Evolutionary conservation across 2,888 invertebrate genomes (phyloP), one percentile per base, ranked within the genome.

Genomic region (Pseudanteris insignis): DNA sequence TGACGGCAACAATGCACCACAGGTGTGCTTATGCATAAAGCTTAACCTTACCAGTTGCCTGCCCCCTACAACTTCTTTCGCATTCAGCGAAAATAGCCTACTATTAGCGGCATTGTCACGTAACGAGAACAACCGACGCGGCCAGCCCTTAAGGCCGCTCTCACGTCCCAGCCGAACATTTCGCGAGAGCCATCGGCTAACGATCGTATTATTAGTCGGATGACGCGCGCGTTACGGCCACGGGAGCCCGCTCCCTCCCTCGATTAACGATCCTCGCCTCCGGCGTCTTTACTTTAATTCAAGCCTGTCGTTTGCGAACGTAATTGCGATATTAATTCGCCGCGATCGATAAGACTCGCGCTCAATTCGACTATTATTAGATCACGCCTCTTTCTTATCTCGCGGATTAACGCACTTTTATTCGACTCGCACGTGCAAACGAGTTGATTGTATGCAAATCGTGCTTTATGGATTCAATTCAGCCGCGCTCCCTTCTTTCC

Each of bases 61-160:
- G 57, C 41, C 61, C 66, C 66, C 63, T 65, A 61, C 46, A 18
- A 57, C 65, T 65, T 58, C 44, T 57, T 36, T 28, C 54, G 59
- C 63, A 71, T 72, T 73, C 69, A 71, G 57, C 54, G 67, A 65
- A 67, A 73, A 73, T 67, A 64, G 67, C 66, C 48, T 55, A 54
- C 60, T 63, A 71, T 71, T 74, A 73, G 71, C 68, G 69, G 66
- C 73, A 73, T 74, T 75, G 73, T 74, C 62, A 62, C 63, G 63
- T 63, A 69, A 65, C 66, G 59, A 67, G 70, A 66, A 63, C 65
- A 64, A 46, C 3, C 29, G 55, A 37, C 44, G 55, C 30, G 32
- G 44, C 41, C 38, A 55, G 53, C 62, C 58, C 58, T 48, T 34
- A 44, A 55, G 48, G 43, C 62, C 50, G 48, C 37, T 54, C 53